Conservation (phyloP, 1,140 invertebrate species). For the Saxidomus purpurata region DNA sequence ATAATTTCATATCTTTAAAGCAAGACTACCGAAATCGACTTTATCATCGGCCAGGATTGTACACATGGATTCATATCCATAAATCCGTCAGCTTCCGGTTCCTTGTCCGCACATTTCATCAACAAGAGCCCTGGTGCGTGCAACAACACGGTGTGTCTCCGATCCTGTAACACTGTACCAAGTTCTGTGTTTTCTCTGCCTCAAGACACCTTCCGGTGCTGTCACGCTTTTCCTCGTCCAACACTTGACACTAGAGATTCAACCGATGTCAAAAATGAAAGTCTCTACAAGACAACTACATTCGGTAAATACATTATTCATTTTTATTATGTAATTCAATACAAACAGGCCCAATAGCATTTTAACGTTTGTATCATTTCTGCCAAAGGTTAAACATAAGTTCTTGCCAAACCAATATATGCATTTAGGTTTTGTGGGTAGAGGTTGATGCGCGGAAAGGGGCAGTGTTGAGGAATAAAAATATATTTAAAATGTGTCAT, state of each 20-base stretch:
- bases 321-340: too few relatives aligned
- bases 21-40: not conserved
- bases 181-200: not conserved
- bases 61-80: not conserved
- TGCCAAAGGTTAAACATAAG: too few relatives aligned
- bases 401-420: too few relatives aligned
- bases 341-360: too few relatives aligned
- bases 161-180: not conserved
- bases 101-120: not conserved
- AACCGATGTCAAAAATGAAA: constrained; percentile 7
- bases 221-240: constrained; percentile 1
- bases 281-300: not conserved
- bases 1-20: too few relatives aligned
- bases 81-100: not conserved
- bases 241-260: not conserved
- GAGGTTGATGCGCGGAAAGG: too few relatives aligned
- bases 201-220: not conserved
- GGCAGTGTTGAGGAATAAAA: too few relatives aligned
- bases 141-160: not conserved
- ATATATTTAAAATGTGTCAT: too few relatives aligned
- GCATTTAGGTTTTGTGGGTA: too few relatives aligned
- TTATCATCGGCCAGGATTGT: constrained; percentile 4
- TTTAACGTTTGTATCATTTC: too few relatives aligned
- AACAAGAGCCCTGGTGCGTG: not conserved
- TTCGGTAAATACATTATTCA: not conserved